Evolutionary conservation across 2,113 vertebrate genomes (phyloP), one percentile per base, ranked within the genome.

Genomic region (Seriola dumerili): DNA sequence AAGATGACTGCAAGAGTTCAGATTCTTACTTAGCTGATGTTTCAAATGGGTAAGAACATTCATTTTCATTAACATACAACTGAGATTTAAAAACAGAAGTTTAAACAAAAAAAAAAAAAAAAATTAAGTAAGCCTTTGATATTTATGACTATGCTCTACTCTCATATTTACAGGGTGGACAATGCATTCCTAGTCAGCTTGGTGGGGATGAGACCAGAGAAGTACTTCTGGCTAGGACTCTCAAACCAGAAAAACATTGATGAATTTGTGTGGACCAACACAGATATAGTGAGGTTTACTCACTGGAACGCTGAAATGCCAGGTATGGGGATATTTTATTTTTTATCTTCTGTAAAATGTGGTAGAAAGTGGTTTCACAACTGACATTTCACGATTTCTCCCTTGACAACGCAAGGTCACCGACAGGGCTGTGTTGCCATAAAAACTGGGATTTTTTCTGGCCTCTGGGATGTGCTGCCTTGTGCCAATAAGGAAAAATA

Each of bases 401-500:
- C 40, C 19, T 52, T 1, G 16, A 67, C 66, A 29, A 29, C 29
- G 2, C 29, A 44, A 73, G 94, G 93, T 21, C 66, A 80, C 55
- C 16, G 91, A 73, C 89, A 95, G 7, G 98, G 98, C 12, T 99
- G 98, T 1, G 97, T 98, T 82, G 97, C 95, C 32, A 97, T 99
- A 94, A 96, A 79, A 66, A 98, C 97, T 21, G 97, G 97, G 55
- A 73, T 91, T 85, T 81, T 95, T 52, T 97, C 97, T 46, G 98
- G 98, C 82, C 94, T 99, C 85, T 99, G 98, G 98, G 97, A 98
- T 93, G 88, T 98, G 78, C 80, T 97, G 85, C 96, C 94, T 68
- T 99, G 98, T 88, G 94, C 95, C 46, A 97, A 96, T 73, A 96
- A 91, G 55, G 95, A 96, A 74, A 98, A 97, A 75, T 99, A 97